Conservation (phyloP, 2,888 invertebrate genomes). For the Diarsia mendica region DNA sequence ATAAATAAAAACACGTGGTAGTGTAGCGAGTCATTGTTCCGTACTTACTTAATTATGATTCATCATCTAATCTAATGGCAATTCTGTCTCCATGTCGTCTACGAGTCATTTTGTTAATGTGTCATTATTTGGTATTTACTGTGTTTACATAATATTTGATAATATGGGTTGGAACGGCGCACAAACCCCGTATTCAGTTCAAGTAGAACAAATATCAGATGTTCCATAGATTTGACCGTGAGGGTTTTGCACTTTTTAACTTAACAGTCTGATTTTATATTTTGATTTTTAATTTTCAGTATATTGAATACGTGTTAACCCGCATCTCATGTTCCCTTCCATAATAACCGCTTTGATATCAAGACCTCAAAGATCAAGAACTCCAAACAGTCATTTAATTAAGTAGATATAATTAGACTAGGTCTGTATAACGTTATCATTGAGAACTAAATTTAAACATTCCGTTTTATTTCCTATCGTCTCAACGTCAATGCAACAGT, state of each 20-base stretch:
- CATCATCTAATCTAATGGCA: constrained; percentile 8
- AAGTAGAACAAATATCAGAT: no score
- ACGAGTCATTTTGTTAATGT: constrained; percentile 2
- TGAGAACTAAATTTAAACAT: constrained; percentile 49
- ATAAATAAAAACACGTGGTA: constrained; percentile 8
- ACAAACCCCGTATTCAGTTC: background rate
- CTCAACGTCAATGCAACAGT: constrained; percentile 49
- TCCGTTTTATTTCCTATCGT: constrained; percentile 44
- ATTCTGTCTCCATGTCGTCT: background rate
- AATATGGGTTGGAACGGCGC: background rate
- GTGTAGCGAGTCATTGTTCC: constrained; percentile 17
- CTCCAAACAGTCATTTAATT: constrained; percentile 5
- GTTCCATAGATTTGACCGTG: no score
- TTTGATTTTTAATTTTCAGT: no score
- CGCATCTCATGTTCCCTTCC: background rate
- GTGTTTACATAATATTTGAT: constrained; percentile 3
- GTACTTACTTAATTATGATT: constrained; percentile 15
- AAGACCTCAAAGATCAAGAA: background rate
- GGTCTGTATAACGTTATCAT: constrained; percentile 34
- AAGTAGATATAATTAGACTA: constrained; percentile 27
- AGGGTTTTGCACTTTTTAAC: no score
- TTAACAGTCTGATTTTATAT: no score
- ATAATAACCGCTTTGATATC: background rate
- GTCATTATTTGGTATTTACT: background rate
- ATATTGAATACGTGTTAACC: no score